Evolutionary conservation across 2,888 invertebrate genomes (phyloP), one percentile per base, ranked within the genome.

Genomic region (Diarsia rubi): DNA sequence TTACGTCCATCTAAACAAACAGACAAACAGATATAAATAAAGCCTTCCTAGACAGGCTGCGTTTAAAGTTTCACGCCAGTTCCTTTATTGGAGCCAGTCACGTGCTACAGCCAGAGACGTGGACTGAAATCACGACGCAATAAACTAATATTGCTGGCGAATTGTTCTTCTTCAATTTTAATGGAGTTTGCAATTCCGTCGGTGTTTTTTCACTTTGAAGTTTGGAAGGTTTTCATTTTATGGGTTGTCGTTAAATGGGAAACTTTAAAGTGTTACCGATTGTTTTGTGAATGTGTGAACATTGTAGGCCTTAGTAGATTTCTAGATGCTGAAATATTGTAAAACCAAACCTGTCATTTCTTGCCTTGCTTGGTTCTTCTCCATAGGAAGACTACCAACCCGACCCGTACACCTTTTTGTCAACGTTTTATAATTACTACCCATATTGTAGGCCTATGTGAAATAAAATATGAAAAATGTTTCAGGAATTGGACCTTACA

Each of bases 41-140:
- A 65, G 47, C n/a, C 42, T 45, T 75, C 14, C 19, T 42, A 73
- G 70, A 62, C 62, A 44, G 57, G 21, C 27, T 57, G 44, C 59
- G 69, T 44, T 82, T 81, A 70, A 86, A 84, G 75, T 75, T 86
- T 73, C 75, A 62, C 71, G 52, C 74, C 49, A 57, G 5, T 31
- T 57, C 24, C 49, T 83, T 83, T 86, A 84, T 84, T 73, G 72
- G 72, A 27, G 12, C 24, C 16, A 76, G 85, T 81, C 85, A 86
- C 85, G 85, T 86, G 65, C 67, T 0, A 8, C 24, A 42, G n/a
- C 42, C 44, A 37, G 37, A 54, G 37, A 66, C 73, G 73, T 82
- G 72, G 44, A 74, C 71, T 71, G 71, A 60, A 81, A 84, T 77
- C 84, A 66, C 47, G 45, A 54, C 57, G 66, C 52, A 54, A 84